Evolutionary conservation across 2,888 invertebrate species (phyloP).

Genomic region (Biston stratarius): DNA sequence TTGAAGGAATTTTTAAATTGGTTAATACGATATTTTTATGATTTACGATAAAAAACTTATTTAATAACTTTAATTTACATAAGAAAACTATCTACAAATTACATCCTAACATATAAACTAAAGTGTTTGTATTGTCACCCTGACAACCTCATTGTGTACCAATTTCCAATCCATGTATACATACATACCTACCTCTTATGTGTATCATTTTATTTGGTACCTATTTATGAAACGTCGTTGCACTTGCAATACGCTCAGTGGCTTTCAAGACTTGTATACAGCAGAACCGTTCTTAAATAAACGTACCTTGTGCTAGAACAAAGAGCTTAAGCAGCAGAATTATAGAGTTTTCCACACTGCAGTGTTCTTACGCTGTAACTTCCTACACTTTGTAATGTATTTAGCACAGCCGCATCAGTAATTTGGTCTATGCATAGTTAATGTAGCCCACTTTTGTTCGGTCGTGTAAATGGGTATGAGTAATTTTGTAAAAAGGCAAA

Average conservation of each 20-base stretch:
- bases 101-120: too few species aligned
- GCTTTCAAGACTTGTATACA: neutral
- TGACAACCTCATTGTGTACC: too few species aligned
- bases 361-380: constrained; percentile 41
- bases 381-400: constrained; percentile 49
- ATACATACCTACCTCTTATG: too few species aligned
- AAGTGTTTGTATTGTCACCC: too few species aligned
- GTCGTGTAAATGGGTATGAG: constrained; percentile 40
- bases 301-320: constrained; percentile 4
- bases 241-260: neutral
- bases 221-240: neutral
- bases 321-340: constrained; percentile 5
- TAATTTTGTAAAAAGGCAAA: constrained; percentile 40
- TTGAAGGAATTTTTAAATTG: too few species aligned
- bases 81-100: too few species aligned
- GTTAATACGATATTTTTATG: too few species aligned
- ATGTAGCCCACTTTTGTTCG: constrained; percentile 38
- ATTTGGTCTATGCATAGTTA: constrained; percentile 46
- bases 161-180: neutral
- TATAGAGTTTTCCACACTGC: constrained; percentile 51
- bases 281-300: constrained; percentile 8
- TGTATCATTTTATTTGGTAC: neutral
- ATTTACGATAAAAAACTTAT: too few species aligned
- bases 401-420: constrained; percentile 52
- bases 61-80: too few species aligned